Conservation (phyloP, 2,888 invertebrate species). For the Opisthograptis luteolata region DNA sequence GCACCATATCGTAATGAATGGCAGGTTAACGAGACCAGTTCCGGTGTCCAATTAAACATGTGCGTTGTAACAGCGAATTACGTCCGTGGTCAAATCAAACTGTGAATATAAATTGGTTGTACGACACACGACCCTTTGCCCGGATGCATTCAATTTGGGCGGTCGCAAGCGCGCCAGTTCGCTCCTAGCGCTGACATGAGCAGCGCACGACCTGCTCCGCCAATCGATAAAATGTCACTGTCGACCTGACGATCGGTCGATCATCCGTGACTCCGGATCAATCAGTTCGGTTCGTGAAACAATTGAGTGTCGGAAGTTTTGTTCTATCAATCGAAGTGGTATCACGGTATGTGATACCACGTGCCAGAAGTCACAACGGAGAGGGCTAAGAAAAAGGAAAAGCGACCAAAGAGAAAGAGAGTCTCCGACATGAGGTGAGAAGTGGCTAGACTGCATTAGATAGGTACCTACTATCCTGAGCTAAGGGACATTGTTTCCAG, state of each 20-base stretch:
- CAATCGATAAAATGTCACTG: slow-evolving; percentile 30
- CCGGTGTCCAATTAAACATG: slow-evolving; percentile 33
- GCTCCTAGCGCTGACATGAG: slow-evolving; percentile 56
- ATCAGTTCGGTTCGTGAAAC: neutral
- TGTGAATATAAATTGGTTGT: slow-evolving; percentile 77
- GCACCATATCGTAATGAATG: slow-evolving; percentile 14
- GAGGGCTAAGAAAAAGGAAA: slow-evolving; percentile 59
- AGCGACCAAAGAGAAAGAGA: slow-evolving; percentile 71
- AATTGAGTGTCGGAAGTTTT: neutral
- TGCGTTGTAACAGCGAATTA: slow-evolving; percentile 40
- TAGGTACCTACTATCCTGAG: too few relatives aligned
- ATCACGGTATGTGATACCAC: slow-evolving; percentile 82
- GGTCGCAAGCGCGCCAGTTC: slow-evolving; percentile 61
- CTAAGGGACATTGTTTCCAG: too few relatives aligned
- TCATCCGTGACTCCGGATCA: too few relatives aligned
- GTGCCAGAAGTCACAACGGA: slow-evolving; percentile 67
- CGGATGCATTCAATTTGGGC: slow-evolving; percentile 82
- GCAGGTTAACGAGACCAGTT: slow-evolving; percentile 30
- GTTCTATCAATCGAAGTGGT: slow-evolving; percentile 55
- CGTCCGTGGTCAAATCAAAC: slow-evolving; percentile 65
- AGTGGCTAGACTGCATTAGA: too few relatives aligned
- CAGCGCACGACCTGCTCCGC: slow-evolving; percentile 39
- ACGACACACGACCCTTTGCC: slow-evolving; percentile 81
- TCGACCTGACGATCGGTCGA: neutral
- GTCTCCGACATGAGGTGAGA: slow-evolving; percentile 81